Conservation (phyloP, 2,113 vertebrate genomes). For the Amblyopsis rosae region DNA sequence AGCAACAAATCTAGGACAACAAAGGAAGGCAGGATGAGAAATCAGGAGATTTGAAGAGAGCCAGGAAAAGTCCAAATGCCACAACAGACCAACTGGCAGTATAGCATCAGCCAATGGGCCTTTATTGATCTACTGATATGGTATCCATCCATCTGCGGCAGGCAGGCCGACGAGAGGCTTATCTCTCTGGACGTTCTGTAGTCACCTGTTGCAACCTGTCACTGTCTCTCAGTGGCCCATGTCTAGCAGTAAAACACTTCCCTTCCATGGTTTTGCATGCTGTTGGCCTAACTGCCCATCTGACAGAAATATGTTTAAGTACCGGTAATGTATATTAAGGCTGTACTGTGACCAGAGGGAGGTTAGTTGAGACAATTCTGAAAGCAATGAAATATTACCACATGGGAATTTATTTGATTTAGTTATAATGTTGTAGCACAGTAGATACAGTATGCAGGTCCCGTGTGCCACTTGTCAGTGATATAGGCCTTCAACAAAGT, state of each 20-base stretch:
- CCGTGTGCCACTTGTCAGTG: too few species aligned
- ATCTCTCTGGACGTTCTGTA: conserved; percentile 11
- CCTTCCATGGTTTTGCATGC: too few species aligned
- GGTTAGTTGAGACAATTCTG: neutral
- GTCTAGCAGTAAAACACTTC: too few species aligned
- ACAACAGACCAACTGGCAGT: conserved; percentile 44
- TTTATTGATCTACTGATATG: conserved; percentile 57
- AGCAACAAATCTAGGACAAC: too few species aligned
- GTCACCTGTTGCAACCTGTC: conserved; percentile 10
- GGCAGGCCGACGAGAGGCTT: conserved; percentile 1
- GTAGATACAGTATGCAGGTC: too few species aligned
- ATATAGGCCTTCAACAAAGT: too few species aligned
- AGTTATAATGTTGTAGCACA: too few species aligned
- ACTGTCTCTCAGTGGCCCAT: neutral
- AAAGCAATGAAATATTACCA: neutral
- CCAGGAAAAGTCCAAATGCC: conserved; percentile 1
- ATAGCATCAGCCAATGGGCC: conserved; percentile 48
- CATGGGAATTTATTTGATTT: neutral
- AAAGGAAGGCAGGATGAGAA: neutral
- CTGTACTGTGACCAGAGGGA: neutral
- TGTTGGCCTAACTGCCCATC: too few species aligned
- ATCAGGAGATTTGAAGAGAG: neutral
- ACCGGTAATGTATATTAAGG: too few species aligned
- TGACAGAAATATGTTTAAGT: too few species aligned
- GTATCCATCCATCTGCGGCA: conserved; percentile 38